A percentile compares a stretch with the other conserved stretches of the same genome.
Evolutionary conservation across 2,888 invertebrate genomes (phyloP).

Genomic region (Galerucella calmariensis): DNA sequence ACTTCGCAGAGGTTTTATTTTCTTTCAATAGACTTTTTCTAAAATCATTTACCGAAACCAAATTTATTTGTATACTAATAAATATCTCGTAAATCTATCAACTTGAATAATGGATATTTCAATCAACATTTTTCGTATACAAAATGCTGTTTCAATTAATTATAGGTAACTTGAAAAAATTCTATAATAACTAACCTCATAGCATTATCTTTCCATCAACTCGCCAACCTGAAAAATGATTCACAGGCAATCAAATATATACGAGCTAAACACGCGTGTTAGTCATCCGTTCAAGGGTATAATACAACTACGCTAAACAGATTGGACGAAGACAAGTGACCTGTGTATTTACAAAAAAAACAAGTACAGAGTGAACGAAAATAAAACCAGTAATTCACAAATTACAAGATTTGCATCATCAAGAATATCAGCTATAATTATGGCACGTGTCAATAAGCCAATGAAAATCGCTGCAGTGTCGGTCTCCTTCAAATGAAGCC

Average conservation of each 20-base stretch:
- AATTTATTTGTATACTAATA: too few species aligned
- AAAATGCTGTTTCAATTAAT: background rate
- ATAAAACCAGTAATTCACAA: too few species aligned
- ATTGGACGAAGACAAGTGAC: constrained; percentile 3
- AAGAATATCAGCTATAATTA: too few species aligned
- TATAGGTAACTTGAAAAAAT: constrained; percentile 7
- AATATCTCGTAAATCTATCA: too few species aligned
- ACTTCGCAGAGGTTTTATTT: too few species aligned
- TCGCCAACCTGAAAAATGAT: constrained; percentile 29
- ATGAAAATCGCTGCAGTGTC: too few species aligned
- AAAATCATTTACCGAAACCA: too few species aligned
- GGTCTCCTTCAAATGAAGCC: too few species aligned
- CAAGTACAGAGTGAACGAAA: too few species aligned
- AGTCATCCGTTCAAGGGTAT: constrained; percentile 28
- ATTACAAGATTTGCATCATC: too few species aligned
- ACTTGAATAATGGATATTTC: background rate
- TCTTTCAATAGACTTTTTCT: too few species aligned
- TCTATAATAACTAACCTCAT: constrained; percentile 11
- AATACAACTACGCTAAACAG: constrained; percentile 14
- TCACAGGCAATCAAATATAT: constrained; percentile 27
- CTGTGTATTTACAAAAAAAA: background rate
- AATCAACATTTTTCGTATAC: background rate
- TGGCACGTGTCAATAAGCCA: too few species aligned
- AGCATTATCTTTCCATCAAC: constrained; percentile 21
- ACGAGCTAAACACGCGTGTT: constrained; percentile 25